Base-by-base conservation (phyloP, 2,888 invertebrate species). In the Apodemia duryi region DNA sequence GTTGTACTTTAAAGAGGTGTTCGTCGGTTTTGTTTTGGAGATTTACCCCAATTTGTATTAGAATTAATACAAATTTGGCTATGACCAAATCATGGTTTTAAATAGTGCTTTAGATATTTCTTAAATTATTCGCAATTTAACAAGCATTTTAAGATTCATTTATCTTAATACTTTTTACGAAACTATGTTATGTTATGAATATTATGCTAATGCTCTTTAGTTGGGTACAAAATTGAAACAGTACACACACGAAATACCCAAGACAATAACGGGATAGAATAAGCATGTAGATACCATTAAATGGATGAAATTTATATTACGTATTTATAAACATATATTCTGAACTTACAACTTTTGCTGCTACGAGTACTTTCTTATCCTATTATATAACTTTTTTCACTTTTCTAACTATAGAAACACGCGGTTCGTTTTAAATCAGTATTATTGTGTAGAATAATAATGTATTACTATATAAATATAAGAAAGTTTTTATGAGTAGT, bases 251-350 rank as follows among this genome's bases (percentile, higher is more conserved):
- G 29, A 29, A 57, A 57, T 57, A 57, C 64, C 69, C 68, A 75
- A 69, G 78, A 79, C 79, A 79, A 79, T 79, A 79, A 77, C 66
- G 62, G 67, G 71, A 71, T 60, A 63, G 13, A 28, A 29, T 64
- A 32, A 35, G 38, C 9, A 57, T 29, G n/a, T 57, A 67, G 62
- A 71, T 73, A 71, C 76, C 72, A 75, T 76, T 68, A 67, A 65
- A 70, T 71, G 65, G 65, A 68, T 28, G 41, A 61, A 43, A 2
- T 43, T n/a, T 66, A 60, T 13, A 54, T 11, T 66, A 60, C 5
- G 46, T 57, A 57, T 32, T 57, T 28, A 57, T 57, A 64, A 65
- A 64, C 13, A 13, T 66, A 65, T 62, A 67, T 63, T 52, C 61
- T 65, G 41, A 57, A 63, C 49, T 62, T 63, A 29, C n/a, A 52